Percentiles rank a stretch among this genome's conserved stretches.
Conservation (phyloP, 1,140 invertebrate genomes). For the Rhagoletis zephyria region DNA sequence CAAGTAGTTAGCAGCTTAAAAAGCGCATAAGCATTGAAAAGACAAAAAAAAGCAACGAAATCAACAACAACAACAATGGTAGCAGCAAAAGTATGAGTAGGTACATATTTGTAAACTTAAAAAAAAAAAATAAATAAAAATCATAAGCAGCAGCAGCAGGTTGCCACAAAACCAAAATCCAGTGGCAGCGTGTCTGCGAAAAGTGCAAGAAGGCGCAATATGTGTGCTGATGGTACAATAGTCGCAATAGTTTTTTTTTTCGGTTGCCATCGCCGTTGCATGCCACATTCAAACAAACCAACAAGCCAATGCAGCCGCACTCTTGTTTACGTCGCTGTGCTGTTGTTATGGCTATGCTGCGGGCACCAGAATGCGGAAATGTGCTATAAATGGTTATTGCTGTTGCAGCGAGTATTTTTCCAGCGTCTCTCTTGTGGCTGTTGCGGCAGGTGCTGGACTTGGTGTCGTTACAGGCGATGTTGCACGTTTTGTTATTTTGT, state of each 20-base stretch:
- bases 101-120: not conserved
- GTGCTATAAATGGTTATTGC: conserved; percentile 20
- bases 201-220: not conserved
- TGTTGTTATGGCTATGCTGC: not conserved
- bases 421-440: not conserved
- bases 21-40: not conserved
- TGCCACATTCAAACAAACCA: not conserved
- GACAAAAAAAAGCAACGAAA: not conserved
- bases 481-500: not conserved
- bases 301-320: not conserved
- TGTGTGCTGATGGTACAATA: conserved; percentile 23
- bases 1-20: not conserved
- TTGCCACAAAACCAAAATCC: not conserved
- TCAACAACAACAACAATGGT: not conserved
- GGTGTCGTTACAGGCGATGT: not conserved
- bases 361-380: conserved; percentile 49
- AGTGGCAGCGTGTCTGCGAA: not conserved
- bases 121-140: not conserved
- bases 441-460: not conserved
- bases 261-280: not conserved
- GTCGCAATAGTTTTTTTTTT: not conserved
- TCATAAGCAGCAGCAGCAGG: not conserved
- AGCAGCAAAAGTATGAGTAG: not conserved
- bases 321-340: not conserved
- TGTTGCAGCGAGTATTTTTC: not conserved